Conservation (phyloP, 2,113 vertebrate species). For the Vicugna pacos region DNA sequence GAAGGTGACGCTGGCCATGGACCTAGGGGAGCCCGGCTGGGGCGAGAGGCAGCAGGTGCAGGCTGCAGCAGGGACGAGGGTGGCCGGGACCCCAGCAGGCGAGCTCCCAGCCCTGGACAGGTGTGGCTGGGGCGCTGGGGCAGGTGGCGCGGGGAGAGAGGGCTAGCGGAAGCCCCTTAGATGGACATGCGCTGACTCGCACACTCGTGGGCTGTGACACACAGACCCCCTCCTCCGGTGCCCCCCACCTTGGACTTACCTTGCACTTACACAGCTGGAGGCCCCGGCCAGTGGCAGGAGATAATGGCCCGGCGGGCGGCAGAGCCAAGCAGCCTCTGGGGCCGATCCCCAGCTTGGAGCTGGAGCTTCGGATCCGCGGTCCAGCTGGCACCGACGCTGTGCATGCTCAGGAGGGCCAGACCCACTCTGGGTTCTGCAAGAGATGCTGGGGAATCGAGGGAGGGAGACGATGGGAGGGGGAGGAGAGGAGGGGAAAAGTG, state of each 20-base stretch:
- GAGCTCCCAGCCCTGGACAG: neutral
- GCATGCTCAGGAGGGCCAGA: neutral
- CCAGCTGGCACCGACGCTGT: neutral
- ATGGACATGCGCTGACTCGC: neutral
- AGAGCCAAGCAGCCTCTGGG: neutral
- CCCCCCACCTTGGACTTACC: neutral
- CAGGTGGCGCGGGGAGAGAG: neutral
- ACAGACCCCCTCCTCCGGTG: neutral
- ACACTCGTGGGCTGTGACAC: no score
- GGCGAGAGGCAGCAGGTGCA: neutral
- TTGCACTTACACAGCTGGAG: constrained; percentile 72
- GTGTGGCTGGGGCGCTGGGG: neutral
- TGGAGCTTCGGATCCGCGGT: constrained; percentile 16
- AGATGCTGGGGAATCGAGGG: rapidly evolving
- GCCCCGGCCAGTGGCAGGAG: neutral
- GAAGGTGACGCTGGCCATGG: neutral
- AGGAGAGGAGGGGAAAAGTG: rapidly evolving
- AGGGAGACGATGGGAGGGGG: no score
- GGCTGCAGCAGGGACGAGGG: neutral
- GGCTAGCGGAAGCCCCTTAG: neutral
- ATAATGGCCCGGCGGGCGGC: neutral
- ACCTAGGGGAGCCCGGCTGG: neutral
- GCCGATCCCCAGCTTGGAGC: neutral
- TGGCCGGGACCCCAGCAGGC: neutral
- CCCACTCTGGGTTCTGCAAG: neutral